A percentile compares a stretch with the other conserved stretches of the same genome.
phyloP scores from a whole-genome alignment of 92 coral and sea anemone genomes.

The Siderastrea siderea region DNA sequence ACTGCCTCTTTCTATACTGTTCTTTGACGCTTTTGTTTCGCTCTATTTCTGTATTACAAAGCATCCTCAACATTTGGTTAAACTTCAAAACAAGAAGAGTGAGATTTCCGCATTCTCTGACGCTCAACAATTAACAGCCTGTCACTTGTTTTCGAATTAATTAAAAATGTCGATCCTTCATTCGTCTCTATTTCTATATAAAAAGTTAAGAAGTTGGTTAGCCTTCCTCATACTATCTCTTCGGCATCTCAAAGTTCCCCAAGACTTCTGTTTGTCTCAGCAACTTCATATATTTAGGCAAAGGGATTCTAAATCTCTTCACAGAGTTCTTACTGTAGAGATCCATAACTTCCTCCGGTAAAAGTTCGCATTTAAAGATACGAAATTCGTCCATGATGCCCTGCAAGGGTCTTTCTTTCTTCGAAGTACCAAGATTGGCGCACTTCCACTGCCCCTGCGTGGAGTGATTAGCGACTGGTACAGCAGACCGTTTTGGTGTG shows the following conservation, averaged over 20 bases:
- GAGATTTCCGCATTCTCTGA: too few species aligned
- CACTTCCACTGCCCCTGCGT: constrained; percentile 84
- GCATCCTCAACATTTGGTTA: too few species aligned
- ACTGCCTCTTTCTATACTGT: too few species aligned
- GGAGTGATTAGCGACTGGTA: constrained; percentile 32
- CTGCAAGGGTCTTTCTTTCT: constrained; percentile 73
- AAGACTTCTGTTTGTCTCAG: background rate
- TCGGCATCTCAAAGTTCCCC: background rate
- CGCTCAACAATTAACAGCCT: too few species aligned
- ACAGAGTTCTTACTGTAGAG: constrained; percentile 83
- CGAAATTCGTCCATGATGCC: constrained; percentile 94
- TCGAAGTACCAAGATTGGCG: constrained; percentile 84
- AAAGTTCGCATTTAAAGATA: constrained; percentile 91
- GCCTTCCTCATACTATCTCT: background rate
- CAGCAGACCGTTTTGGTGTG: constrained; percentile 28
- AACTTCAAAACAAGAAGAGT: too few species aligned
- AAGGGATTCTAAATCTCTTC: constrained; percentile 84
- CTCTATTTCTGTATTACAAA: too few species aligned
- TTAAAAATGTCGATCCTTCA: too few species aligned
- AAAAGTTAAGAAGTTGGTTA: too few species aligned
- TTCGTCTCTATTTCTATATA: too few species aligned
- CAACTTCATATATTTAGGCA: background rate
- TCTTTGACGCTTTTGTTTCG: too few species aligned
- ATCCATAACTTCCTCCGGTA: constrained; percentile 85
- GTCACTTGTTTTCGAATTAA: too few species aligned